A percentile compares a stretch with the other conserved stretches of the same genome.
Conservation (phyloP, 2,888 invertebrate genomes). For the Pyrochroa serraticornis region DNA sequence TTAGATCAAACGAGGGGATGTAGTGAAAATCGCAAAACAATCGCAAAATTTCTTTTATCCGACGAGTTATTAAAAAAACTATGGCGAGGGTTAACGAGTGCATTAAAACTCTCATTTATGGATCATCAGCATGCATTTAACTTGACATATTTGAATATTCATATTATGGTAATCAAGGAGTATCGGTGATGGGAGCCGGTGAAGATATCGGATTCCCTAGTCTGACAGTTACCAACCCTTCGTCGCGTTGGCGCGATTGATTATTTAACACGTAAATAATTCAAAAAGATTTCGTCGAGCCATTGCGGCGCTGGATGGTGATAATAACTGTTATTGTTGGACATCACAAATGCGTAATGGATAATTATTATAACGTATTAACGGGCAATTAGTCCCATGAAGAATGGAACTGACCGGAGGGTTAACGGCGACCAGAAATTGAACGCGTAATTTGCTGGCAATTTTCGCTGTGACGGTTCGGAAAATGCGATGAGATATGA, state of each 20-base stretch:
- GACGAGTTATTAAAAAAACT: neutral
- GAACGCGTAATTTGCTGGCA: slow-evolving; percentile 34
- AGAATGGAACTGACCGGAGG: slow-evolving; percentile 33
- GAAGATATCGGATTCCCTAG: too few relatives aligned
- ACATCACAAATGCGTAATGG: too few relatives aligned
- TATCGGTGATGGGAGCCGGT: too few relatives aligned
- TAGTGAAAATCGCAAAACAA: too few relatives aligned
- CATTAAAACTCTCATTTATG: slow-evolving; percentile 16
- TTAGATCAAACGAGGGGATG: neutral
- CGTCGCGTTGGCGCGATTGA: too few relatives aligned
- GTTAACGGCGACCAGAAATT: slow-evolving; percentile 37
- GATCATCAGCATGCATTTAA: slow-evolving; percentile 17
- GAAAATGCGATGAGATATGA: slow-evolving; percentile 24
- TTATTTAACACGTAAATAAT: too few relatives aligned
- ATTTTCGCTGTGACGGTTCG: slow-evolving; percentile 20
- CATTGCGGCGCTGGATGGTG: too few relatives aligned
- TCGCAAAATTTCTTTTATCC: too few relatives aligned
- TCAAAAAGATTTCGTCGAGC: too few relatives aligned
- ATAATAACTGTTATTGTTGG: too few relatives aligned
- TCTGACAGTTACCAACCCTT: too few relatives aligned
- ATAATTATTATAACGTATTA: slow-evolving; percentile 38
- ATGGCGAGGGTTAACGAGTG: slow-evolving; percentile 25
- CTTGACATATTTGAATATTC: slow-evolving; percentile 29
- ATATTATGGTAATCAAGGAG: slow-evolving; percentile 20
- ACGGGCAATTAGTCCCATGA: slow-evolving; percentile 38